Evolutionary conservation across 2,113 vertebrate genomes (phyloP), one percentile per base, ranked within the genome.

Genomic region (Menura novaehollandiae): DNA sequence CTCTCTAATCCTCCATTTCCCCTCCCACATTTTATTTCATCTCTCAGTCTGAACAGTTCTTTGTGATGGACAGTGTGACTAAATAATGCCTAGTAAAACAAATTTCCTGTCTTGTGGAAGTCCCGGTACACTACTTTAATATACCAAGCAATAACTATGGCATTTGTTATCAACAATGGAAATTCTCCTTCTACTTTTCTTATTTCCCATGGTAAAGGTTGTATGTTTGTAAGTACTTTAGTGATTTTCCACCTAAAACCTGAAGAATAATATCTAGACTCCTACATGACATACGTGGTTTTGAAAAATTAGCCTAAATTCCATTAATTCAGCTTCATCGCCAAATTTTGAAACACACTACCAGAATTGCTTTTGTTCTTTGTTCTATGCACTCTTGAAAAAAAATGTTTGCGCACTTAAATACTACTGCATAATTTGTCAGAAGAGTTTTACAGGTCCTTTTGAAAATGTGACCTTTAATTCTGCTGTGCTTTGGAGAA

Each of bases 401-500:
- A 64, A 71, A 52, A n/a, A 5, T 28, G 10, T 83, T 88, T 17
- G 28, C 63, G n/a, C 39, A 63, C 44, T 88, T 75, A 87, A 91
- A 93, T 63, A 49, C 56, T 88, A 27, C 44, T 58, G 9, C 22
- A 74, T 88, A 89, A 94, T 92, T 93, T 96, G 44, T 94, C 81
- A 60, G 49, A 62, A n/a, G 82, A 84, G 12, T 93, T 88, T 95
- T 93, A 91, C 28, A 72, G 37, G 68, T 81, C n/a, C n/a, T 88
- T 95, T 87, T 84, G 41, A 82, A 94, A 93, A 62, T 62, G 18
- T 96, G 85, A 91, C 83, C 92, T 95, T 93, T 93, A 92, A 75
- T 64, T 47, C 27, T 91, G 17, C 47, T 68, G 22, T 46, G 18
- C 64, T 91, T 89, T 72, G 24, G 68, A 92, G 79, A 92, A 92